phyloP scores from a whole-genome alignment of 2,113 vertebrate genomes.

The Elephantulus edwardii region DNA sequence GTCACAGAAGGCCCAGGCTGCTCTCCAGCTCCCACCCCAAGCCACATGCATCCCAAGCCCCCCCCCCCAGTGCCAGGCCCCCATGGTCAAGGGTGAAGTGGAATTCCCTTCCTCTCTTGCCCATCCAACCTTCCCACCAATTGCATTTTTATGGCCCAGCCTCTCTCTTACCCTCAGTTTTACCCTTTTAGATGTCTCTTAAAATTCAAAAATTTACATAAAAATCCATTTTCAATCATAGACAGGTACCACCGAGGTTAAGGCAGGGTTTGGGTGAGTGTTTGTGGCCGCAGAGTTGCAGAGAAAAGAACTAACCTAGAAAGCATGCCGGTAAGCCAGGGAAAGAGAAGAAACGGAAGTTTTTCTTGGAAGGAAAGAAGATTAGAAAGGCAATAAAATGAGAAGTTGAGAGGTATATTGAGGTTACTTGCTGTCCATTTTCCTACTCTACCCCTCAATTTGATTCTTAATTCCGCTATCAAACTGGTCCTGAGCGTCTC shows the following conservation, averaged over 20 bases:
- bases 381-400: neutral
- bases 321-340: neutral
- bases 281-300: neutral
- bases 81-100: no score
- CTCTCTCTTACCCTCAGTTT: rapidly evolving
- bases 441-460: no score
- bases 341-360: neutral
- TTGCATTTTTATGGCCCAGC: neutral
- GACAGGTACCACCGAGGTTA: no score
- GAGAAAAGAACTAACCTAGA: neutral
- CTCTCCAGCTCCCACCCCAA: neutral
- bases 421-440: neutral
- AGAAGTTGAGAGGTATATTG: neutral
- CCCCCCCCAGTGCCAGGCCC: neutral
- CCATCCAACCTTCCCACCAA: rapidly evolving
- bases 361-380: neutral
- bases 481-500: neutral
- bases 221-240: conserved; percentile 5
- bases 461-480: neutral
- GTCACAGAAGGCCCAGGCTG: neutral
- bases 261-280: no score
- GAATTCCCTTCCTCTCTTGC: no score
- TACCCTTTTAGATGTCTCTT: neutral
- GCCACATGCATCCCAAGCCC: neutral
- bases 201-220: neutral